Conservation (phyloP, 2,797 vertebrate genomes). For the Philypnodon macrostomus region DNA sequence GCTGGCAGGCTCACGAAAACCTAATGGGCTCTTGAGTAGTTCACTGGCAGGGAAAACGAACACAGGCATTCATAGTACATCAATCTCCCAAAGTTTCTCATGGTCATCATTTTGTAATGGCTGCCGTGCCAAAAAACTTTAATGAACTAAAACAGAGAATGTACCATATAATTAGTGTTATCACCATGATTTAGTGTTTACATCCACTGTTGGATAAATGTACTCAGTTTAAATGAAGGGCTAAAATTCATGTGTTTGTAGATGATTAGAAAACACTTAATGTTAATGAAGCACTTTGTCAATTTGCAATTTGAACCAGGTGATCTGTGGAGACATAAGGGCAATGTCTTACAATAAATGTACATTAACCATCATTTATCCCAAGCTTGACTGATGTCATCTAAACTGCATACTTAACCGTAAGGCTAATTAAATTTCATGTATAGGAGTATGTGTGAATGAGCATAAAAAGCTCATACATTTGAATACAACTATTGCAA, state of each 20-base stretch:
- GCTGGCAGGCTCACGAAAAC: conserved; percentile 42
- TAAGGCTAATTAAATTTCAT: too few relatives aligned
- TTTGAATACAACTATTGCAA: too few relatives aligned
- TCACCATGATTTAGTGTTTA: conserved; percentile 5
- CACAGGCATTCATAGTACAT: conserved; percentile 34
- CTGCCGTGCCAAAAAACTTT: conserved; percentile 23
- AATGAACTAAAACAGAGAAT: conserved; percentile 46
- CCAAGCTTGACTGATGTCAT: too few relatives aligned
- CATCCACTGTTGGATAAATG: conserved; percentile 14
- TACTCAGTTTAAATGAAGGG: conserved; percentile 1
- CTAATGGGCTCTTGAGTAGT: conserved; percentile 55
- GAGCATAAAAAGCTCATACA: too few relatives aligned
- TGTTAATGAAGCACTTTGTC: background rate
- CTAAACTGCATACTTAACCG: too few relatives aligned
- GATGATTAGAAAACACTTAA: conserved; percentile 1
- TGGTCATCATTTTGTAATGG: conserved; percentile 45
- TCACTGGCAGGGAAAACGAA: conserved; percentile 27
- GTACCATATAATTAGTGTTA: conserved; percentile 24
- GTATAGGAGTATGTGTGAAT: too few relatives aligned
- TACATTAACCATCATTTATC: background rate
- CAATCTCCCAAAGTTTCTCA: conserved; percentile 35
- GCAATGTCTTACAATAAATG: background rate
- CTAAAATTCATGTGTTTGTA: background rate
- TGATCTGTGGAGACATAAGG: background rate
- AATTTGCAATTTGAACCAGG: background rate